Evolutionary conservation across 2,797 vertebrate genomes (phyloP).

Genomic region (Oryzias dopingdopingensis): DNA sequence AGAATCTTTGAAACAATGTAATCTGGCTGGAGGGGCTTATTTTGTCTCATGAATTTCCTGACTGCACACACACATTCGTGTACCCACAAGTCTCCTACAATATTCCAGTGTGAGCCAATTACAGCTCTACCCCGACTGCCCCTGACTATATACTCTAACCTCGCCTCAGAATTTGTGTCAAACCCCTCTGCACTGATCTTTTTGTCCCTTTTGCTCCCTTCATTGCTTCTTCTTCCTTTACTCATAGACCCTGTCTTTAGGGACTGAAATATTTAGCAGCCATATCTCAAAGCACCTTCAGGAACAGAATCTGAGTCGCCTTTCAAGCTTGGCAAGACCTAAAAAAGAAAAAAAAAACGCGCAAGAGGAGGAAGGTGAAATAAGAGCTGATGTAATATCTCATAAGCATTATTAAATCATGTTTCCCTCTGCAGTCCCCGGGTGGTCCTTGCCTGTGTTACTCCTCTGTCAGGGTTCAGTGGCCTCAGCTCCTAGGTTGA

Average conservation of each 20-base stretch:
- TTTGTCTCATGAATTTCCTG: conserved; percentile 43
- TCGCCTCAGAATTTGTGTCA: conserved; percentile 62
- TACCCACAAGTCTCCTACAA: conserved; percentile 39
- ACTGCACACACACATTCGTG: conserved; percentile 22
- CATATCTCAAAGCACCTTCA: conserved; percentile 69
- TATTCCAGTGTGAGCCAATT: conserved; percentile 68
- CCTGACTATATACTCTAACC: conserved; percentile 67
- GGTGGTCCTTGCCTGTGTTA: conserved; percentile 66
- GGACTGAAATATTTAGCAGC: conserved; percentile 77
- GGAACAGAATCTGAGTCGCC: conserved; percentile 48
- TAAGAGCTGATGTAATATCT: conserved; percentile 57
- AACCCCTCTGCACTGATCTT: conserved; percentile 53
- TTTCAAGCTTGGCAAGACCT: conserved; percentile 51
- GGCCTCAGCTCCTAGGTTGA: conserved; percentile 58
- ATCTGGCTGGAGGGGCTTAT: conserved; percentile 48
- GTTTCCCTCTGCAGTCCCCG: conserved; percentile 54
- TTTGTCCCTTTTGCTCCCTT: conserved; percentile 31
- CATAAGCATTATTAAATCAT: conserved; percentile 78
- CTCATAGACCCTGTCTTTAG: conserved; percentile 44
- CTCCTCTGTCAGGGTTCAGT: conserved; percentile 74
- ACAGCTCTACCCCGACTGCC: conserved; percentile 70
- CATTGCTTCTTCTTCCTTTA: conserved; percentile 42
- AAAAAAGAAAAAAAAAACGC: conserved; percentile 12
- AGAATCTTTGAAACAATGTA: conserved; percentile 49
- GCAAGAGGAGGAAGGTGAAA: conserved; percentile 20